Conservation (phyloP, 1,140 invertebrate species). For the Sogatella furcifera region DNA sequence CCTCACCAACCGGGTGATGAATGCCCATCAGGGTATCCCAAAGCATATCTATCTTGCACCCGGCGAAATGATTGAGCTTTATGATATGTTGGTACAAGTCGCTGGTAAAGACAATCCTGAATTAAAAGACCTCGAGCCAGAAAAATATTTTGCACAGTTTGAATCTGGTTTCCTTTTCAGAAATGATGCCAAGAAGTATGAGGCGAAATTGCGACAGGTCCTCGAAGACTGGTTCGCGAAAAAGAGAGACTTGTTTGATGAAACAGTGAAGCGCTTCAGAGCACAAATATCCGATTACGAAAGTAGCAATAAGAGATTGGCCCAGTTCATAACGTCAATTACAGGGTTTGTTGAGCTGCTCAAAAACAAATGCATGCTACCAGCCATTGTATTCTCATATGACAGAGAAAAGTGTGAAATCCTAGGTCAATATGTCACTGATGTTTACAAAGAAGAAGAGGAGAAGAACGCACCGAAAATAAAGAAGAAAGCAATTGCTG, state of each 20-base stretch:
- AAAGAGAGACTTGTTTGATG: background rate
- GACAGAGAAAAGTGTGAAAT: conserved; percentile 10
- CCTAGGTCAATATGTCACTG: background rate
- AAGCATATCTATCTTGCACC: conserved; percentile 15
- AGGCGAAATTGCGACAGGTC: conserved; percentile 5
- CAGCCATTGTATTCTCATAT: conserved; percentile 21
- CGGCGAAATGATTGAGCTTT: conserved; percentile 17
- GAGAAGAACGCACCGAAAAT: conserved; percentile 3
- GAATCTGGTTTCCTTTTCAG: conserved; percentile 15
- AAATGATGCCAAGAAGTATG: conserved; percentile 13
- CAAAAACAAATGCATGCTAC: conserved; percentile 17
- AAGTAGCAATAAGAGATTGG: background rate
- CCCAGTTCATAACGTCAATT: background rate
- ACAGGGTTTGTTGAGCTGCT: conserved; percentile 10
- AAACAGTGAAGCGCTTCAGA: background rate
- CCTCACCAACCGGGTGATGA: conserved; percentile 4
- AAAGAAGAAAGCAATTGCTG: background rate
- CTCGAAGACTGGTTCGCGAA: background rate
- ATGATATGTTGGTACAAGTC: conserved; percentile 11
- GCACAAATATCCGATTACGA: background rate
- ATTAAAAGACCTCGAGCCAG: background rate
- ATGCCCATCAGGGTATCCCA: conserved; percentile 14
- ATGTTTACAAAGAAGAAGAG: background rate
- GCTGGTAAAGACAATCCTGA: background rate
- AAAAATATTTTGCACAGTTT: conserved; percentile 6